Percentiles rank a stretch among this genome's conserved stretches.
Conservation (phyloP, 2,797 vertebrate genomes). For the Peromyscus melanophrys region DNA sequence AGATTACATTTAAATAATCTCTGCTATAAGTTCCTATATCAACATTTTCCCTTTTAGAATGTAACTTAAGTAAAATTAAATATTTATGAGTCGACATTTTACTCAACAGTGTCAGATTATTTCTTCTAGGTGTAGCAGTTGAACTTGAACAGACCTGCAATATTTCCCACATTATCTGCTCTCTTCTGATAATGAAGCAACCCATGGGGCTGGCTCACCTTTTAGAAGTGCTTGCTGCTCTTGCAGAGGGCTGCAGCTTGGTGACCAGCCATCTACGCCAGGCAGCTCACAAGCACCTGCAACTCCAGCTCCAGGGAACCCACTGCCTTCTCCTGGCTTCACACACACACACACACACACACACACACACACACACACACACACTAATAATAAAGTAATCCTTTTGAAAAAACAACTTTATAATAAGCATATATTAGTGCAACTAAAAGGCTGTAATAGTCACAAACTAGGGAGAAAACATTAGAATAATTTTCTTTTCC, state of each 20-base stretch:
- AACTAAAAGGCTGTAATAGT: neutral
- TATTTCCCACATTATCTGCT: neutral
- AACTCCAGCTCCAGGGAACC: neutral
- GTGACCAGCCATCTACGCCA: neutral
- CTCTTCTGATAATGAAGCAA: constrained; percentile 23
- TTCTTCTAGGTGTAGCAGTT: neutral
- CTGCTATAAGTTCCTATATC: neutral
- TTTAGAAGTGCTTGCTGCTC: neutral
- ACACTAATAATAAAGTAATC: neutral
- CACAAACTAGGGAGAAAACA: neutral
- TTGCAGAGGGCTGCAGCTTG: neutral
- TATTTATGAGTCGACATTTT: constrained; percentile 8
- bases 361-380: neutral
- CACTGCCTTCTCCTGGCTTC: neutral
- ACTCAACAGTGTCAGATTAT: neutral
- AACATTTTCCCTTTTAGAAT: constrained; percentile 16
- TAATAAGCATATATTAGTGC: neutral
- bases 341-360: neutral
- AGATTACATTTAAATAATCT: constrained; percentile 43
- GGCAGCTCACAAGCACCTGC: neutral
- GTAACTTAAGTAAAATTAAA: constrained; percentile 20
- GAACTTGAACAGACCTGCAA: neutral
- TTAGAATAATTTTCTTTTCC: neutral
- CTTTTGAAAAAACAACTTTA: neutral
- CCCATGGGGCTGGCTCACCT: neutral